These are phyloP conservation scores for Eleginops maclovinus DNA, from an alignment of 2,113 vertebrate genomes.

Conservation along the genomic window DNA sequence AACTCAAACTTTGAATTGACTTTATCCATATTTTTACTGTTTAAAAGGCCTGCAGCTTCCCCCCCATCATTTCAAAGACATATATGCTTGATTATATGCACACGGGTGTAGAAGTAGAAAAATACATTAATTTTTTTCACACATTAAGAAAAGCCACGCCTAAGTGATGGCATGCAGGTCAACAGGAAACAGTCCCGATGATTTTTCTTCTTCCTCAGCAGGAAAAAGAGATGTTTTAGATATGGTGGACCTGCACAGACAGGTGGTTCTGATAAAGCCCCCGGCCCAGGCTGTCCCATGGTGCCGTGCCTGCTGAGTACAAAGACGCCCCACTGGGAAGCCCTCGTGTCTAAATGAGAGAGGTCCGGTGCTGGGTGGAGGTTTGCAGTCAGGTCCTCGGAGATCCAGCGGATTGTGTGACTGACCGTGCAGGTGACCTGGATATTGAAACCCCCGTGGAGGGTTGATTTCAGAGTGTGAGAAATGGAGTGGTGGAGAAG, in stretches of 20 bases:
- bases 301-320: constrained; percentile 76
- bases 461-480: constrained; percentile 51
- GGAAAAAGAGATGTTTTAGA: constrained; percentile 73
- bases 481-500: constrained; percentile 17
- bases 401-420: constrained; percentile 72
- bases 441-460: constrained; percentile 51
- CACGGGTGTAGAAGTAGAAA: neutral
- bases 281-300: constrained; percentile 61
- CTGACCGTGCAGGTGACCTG: constrained; percentile 65
- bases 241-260: constrained; percentile 58
- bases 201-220: constrained; percentile 63
- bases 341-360: constrained; percentile 79
- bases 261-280: constrained; percentile 83
- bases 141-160: constrained; percentile 23
- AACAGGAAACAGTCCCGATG: constrained; percentile 62
- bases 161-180: constrained; percentile 51
- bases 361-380: constrained; percentile 66
- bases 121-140: constrained; percentile 34
- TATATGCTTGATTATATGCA: no score
- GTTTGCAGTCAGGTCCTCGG: constrained; percentile 45
- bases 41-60: no score
- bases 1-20: neutral
- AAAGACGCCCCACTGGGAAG: constrained; percentile 71
- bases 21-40: neutral
- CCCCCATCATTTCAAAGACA: no score